Evolutionary conservation across 2,888 invertebrate species (phyloP), one percentile per base, ranked within the genome.

Genomic region (Papilio protenor): DNA sequence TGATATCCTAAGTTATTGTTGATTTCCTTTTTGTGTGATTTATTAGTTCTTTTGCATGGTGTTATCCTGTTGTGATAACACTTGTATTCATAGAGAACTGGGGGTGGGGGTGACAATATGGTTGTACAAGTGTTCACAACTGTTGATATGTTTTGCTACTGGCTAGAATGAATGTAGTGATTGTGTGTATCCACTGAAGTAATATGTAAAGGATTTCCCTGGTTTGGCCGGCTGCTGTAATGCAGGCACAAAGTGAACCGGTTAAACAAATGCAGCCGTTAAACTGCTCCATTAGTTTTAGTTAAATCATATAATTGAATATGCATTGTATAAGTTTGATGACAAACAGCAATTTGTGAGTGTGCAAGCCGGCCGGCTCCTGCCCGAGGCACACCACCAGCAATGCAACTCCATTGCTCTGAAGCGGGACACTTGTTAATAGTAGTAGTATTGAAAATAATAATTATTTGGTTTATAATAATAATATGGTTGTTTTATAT

Each of bases 291-390:
- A 83, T 85, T 91, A 92, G 88, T 87, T 89, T 88, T 89, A 90
- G 85, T 87, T 88, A 82, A 88, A 89, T 88, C 88, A 89, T 88
- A 82, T 88, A 85, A 87, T 85, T 82, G 80, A 80, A 79, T 80
- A 59, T 85, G 88, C 88, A 89, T 87, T 90, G 88, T 90, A 89
- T 92, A 89, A 89, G 89, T 89, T 89, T 88, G 87, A 83, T 88
- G 88, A 88, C 87, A 87, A 87, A 84, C 85, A 85, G 85, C 90
- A 91, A 86, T 87, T 88, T 85, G 84, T 83, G 85, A 83, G 82
- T 79, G 78, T 80, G 79, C 83, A 82, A 47, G 59, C 14, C 27
- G 61, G 70, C 47, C n/a, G 45, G 74, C 75, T 75, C 57, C 57
- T 75, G 77, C 73, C 77, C 77, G 91, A 91, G 91, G 89, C 90